phyloP scores from a whole-genome alignment of 2,888 invertebrate species.

The Sicus ferrugineus region DNA sequence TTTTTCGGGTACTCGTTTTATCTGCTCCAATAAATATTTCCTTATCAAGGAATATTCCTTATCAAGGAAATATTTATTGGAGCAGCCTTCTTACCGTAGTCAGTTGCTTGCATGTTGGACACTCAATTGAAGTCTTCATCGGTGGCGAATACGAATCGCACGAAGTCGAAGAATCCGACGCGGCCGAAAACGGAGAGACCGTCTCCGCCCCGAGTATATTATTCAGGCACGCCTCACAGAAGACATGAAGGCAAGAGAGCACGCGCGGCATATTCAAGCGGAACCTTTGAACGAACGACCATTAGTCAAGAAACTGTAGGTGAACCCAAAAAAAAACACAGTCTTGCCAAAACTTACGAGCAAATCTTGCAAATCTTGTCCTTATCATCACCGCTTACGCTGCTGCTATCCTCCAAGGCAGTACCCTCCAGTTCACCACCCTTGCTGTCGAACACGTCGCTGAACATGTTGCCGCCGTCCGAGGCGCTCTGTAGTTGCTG shows the following conservation, averaged over 20 bases:
- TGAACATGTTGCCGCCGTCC: conserved; percentile 44
- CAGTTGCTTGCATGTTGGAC: conserved; percentile 85
- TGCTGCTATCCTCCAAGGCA: conserved; percentile 61
- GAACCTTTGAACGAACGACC: conserved; percentile 66
- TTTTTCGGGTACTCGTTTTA: no score
- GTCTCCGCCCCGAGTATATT: conserved; percentile 78
- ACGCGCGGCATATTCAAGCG: conserved; percentile 84
- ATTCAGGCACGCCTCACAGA: conserved; percentile 91
- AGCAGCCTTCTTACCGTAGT: conserved; percentile 77
- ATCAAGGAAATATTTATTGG: background rate
- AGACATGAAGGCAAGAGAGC: conserved; percentile 92
- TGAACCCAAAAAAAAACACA: conserved; percentile 68
- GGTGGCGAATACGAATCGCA: conserved; percentile 46
- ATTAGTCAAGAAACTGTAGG: background rate
- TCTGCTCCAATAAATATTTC: background rate
- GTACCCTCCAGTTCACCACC: conserved; percentile 58
- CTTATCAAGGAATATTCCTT: no score
- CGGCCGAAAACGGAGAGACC: conserved; percentile 64
- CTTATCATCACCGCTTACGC: conserved; percentile 61
- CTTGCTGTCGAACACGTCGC: conserved; percentile 54
- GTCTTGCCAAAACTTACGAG: conserved; percentile 67
- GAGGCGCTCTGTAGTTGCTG: conserved; percentile 43
- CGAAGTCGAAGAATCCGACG: conserved; percentile 57
- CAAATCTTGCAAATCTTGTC: conserved; percentile 73
- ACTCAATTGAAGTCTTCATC: conserved; percentile 66